Conservation (phyloP, 1,140 invertebrate genomes). For the Camponotus floridanus region DNA sequence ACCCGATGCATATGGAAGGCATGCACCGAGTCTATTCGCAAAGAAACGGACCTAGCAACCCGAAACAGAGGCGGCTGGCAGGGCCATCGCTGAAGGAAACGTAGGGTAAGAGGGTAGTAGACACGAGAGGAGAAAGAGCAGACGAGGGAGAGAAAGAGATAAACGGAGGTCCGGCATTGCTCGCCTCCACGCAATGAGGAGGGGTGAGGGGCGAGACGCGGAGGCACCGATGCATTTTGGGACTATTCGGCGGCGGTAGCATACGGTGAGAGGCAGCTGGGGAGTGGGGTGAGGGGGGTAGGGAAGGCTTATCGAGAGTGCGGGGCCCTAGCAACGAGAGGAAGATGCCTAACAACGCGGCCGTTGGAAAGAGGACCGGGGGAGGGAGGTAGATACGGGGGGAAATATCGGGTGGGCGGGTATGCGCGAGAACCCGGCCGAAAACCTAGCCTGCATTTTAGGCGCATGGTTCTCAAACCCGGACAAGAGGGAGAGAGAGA, state of each 20-base stretch:
- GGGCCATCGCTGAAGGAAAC: slow-evolving; percentile 51
- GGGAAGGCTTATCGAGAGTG: slow-evolving; percentile 65
- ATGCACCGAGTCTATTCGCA: slow-evolving; percentile 64
- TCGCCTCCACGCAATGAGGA: slow-evolving; percentile 64
- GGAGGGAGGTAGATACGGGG: slow-evolving; percentile 46
- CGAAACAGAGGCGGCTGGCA: slow-evolving; percentile 73
- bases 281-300: slow-evolving; percentile 22
- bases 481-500: slow-evolving; percentile 20
- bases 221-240: slow-evolving; percentile 82
- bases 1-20: slow-evolving; percentile 11
- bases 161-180: slow-evolving; percentile 54
- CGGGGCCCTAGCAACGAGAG: slow-evolving; percentile 84
- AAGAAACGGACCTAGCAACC: slow-evolving; percentile 84
- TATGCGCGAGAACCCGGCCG: slow-evolving; percentile 72
- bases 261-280: slow-evolving; percentile 31
- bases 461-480: slow-evolving; percentile 78
- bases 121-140: slow-evolving; percentile 59
- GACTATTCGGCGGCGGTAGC: slow-evolving; percentile 80
- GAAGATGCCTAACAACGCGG: slow-evolving; percentile 84
- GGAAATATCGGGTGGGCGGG: slow-evolving; percentile 71
- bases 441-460: slow-evolving; percentile 84
- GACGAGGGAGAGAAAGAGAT: slow-evolving; percentile 13
- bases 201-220: slow-evolving; percentile 71
- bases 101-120: slow-evolving; percentile 58
- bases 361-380: slow-evolving; percentile 33